Conservation (phyloP, 2,888 invertebrate species). For the Meiosimyza decipiens region DNA sequence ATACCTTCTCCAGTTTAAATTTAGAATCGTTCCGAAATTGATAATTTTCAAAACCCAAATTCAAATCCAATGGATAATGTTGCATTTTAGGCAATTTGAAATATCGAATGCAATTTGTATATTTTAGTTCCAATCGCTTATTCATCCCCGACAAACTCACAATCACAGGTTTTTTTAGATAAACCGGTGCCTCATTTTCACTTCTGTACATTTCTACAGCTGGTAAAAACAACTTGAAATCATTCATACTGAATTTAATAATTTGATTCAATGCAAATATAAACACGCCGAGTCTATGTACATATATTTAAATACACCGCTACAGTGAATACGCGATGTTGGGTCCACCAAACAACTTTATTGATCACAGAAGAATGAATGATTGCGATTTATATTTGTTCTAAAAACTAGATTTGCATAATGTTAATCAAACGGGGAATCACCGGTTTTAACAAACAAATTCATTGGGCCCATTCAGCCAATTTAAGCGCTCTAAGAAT, state of each 20-base stretch:
- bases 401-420: too few species aligned
- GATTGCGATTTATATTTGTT: too few species aligned
- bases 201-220: not conserved
- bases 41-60: not conserved
- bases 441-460: too few species aligned
- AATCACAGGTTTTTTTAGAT: not conserved
- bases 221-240: constrained; percentile 10
- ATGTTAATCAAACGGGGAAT: too few species aligned
- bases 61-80: constrained; percentile 21
- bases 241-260: not conserved
- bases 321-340: too few species aligned
- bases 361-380: too few species aligned
- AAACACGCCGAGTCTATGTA: too few species aligned
- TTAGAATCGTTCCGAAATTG: not conserved
- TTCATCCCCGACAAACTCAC: not conserved
- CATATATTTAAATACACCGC: too few species aligned
- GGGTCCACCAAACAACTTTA: too few species aligned
- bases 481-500: too few species aligned
- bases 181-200: not conserved
- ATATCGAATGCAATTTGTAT: constrained; percentile 11
- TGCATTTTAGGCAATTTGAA: constrained; percentile 4
- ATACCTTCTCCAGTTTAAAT: not conserved
- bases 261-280: too few species aligned
- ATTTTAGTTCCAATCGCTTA: not conserved
- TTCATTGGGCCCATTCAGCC: too few species aligned